Conservation (phyloP, 2,113 vertebrate species). For the Otolemur garnettii region DNA sequence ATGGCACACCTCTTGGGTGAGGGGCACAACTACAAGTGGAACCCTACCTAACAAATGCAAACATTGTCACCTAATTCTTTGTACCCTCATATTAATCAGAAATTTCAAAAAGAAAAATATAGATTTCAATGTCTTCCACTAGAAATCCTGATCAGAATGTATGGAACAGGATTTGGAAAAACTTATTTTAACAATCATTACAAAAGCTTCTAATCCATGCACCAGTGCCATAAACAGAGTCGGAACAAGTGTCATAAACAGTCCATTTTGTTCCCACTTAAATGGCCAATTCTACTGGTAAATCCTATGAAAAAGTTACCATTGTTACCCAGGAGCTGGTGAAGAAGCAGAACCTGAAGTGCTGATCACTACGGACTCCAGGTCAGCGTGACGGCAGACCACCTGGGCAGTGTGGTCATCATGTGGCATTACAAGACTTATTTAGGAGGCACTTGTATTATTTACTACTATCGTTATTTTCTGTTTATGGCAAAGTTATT, state of each 20-base stretch:
- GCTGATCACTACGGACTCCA: neutral
- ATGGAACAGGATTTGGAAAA: neutral
- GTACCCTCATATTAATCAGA: too few relatives aligned
- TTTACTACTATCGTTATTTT: neutral
- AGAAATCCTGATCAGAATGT: neutral
- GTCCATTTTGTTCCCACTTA: neutral
- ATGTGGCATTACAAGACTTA: neutral
- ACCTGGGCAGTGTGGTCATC: neutral
- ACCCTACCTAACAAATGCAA: too few relatives aligned
- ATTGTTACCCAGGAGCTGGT: neutral
- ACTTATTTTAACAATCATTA: neutral
- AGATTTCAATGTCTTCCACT: neutral
- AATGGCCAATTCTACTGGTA: neutral
- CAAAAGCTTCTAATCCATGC: neutral
- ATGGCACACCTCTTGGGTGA: too few relatives aligned
- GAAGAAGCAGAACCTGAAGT: neutral
- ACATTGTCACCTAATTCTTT: too few relatives aligned
- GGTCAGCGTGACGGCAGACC: neutral
- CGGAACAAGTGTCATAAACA: neutral
- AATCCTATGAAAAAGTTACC: neutral
- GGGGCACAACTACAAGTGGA: too few relatives aligned
- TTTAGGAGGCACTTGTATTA: neutral
- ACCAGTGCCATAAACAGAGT: neutral
- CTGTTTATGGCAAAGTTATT: neutral
- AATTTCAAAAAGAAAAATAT: too few relatives aligned